Base-by-base conservation (phyloP, 2,888 invertebrate species). In the Xanthorhoe spadicearia region DNA sequence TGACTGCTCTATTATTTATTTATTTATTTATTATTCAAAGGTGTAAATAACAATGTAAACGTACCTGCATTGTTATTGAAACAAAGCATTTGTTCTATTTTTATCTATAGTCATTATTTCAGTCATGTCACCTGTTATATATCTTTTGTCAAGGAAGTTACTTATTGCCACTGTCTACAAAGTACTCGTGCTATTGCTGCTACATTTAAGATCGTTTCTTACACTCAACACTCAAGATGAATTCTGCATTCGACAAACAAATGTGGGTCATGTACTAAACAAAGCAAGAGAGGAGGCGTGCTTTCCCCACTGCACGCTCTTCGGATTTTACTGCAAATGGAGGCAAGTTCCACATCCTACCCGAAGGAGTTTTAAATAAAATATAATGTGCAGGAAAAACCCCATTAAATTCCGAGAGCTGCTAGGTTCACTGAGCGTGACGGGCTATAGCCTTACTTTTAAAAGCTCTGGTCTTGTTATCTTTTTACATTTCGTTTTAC, bases 281-380 rank as follows among this genome's bases (percentile, higher is more conserved):
- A 59, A 57, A 17, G 49, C 48, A 8, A 13, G 28, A 15, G 8
- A 32, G 28, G 5, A 5, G 8, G 18, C 38, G 35, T 35, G 58
- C 35, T 59, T 15, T 19, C 15, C 23, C 28, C 19, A 48, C 38
- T 48, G 43, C 17, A 46, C 53, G 18, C 19, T 17, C 46, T 52
- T 23, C 23, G 15, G 38, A 52, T 46, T 63, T 63, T 63, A 63
- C 62, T 62, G 56, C 56, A 52, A 63, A 57, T 15, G 51, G 38
- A 35, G 19, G 19, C 18, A 60, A 59, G 17, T 55, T 32, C 54
- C 51, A 61, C 50, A 63, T 63, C 17, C 48, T 55, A 55, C 66
- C 48, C 61, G 32, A 35, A 63, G 55, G 54, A 67, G 62, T 59
- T 67, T 61, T 55, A 59, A 67, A 63, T 66, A 61, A 63, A 64